These are phyloP conservation scores for Margarornis squamiger DNA, from an alignment of 2,797 vertebrate species.

Conservation along the genomic window DNA sequence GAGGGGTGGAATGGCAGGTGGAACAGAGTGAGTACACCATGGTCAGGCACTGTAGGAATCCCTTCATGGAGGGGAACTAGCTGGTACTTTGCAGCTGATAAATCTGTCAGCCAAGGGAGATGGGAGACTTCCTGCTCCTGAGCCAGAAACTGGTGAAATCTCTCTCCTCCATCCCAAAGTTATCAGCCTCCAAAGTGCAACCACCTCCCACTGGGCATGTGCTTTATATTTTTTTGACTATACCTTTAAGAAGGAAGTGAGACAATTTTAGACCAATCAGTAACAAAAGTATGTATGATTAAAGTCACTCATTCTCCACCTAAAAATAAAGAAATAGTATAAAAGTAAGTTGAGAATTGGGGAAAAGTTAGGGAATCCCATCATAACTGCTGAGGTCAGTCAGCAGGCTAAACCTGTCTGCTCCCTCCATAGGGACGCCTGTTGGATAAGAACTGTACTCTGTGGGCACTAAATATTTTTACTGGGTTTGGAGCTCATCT, in stretches of 20 bases:
- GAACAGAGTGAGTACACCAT: background rate
- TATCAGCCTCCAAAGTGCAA: background rate
- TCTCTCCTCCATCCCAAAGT: background rate
- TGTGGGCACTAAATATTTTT: background rate
- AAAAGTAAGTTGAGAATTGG: background rate
- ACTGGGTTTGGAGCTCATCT: background rate
- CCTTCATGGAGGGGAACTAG: too few species aligned
- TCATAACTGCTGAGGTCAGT: background rate
- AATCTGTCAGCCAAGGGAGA: background rate
- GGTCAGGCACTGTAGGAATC: background rate
- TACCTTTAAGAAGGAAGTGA: background rate
- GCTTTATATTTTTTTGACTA: background rate
- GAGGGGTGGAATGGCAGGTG: background rate
- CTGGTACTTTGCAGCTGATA: background rate
- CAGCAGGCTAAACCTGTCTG: background rate
- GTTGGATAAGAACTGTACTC: too few species aligned
- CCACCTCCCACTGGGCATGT: background rate
- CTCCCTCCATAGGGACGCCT: background rate
- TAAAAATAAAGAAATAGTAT: background rate
- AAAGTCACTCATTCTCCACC: background rate
- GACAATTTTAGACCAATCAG: background rate
- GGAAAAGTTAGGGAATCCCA: background rate
- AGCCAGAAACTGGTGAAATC: background rate
- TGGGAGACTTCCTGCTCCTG: background rate
- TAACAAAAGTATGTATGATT: background rate